These are phyloP conservation scores for Tetragnatha montana DNA, from an alignment of 2,888 invertebrate genomes.

Conservation along the genomic window DNA sequence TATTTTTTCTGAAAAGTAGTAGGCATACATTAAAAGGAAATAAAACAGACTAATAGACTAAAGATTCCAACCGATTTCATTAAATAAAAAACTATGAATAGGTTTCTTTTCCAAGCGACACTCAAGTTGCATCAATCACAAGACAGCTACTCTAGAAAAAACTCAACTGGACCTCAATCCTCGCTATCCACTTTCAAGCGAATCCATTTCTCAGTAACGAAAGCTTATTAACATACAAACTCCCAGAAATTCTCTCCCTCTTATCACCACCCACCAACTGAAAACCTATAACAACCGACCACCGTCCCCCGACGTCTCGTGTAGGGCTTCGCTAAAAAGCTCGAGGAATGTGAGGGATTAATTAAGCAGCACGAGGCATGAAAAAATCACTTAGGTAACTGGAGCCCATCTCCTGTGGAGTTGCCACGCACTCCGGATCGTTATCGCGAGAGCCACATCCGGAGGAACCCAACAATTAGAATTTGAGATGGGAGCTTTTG, in stretches of 20 bases:
- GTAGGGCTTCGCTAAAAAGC: constrained; percentile 17
- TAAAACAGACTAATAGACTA: too few species aligned
- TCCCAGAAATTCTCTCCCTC: neutral
- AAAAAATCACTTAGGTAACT: constrained; percentile 45
- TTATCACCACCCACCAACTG: constrained; percentile 7
- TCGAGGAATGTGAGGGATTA: constrained; percentile 28
- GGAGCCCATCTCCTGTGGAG: constrained; percentile 53
- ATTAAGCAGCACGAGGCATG: constrained; percentile 39
- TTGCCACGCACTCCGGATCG: constrained; percentile 15
- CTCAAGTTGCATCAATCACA: too few species aligned
- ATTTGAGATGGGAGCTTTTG: constrained; percentile 17
- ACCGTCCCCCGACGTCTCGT: neutral
- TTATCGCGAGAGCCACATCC: constrained; percentile 41
- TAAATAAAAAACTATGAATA: too few species aligned
- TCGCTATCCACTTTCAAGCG: too few species aligned
- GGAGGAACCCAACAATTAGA: constrained; percentile 31
- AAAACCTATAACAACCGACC: constrained; percentile 34
- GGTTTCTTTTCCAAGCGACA: too few species aligned
- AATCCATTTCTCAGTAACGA: too few species aligned
- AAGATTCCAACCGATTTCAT: too few species aligned
- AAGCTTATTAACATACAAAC: neutral
- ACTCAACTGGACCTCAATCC: too few species aligned
- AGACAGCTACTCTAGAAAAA: too few species aligned
- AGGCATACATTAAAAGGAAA: too few species aligned
- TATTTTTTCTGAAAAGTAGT: too few species aligned